Percentiles rank a stretch among this genome's conserved stretches.
Evolutionary conservation across 2,113 vertebrate species (phyloP).

Genomic region (Chrysochloris asiatica): DNA sequence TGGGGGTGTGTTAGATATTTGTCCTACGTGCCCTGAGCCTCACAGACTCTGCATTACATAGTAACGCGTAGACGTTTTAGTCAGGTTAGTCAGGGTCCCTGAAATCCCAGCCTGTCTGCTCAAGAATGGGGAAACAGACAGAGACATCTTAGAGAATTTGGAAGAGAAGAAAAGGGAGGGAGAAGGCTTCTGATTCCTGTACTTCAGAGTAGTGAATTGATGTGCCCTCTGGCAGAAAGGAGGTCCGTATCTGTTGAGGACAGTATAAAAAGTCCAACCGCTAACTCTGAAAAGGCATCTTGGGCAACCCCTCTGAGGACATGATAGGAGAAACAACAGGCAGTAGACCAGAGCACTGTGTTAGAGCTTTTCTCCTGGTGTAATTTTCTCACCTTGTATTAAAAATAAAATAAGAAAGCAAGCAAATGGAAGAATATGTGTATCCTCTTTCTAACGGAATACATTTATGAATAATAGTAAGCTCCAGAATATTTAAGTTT

Average conservation of each 20-base stretch:
- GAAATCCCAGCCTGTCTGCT: neutral
- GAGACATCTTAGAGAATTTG: neutral
- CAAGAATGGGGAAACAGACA: neutral
- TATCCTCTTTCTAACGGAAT: neutral
- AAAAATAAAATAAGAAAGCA: no score
- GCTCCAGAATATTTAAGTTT: neutral
- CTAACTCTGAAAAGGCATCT: neutral
- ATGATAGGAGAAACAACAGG: neutral
- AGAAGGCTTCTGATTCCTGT: neutral
- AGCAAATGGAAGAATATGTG: neutral
- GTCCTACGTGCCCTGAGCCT: neutral
- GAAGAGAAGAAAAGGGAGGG: neutral
- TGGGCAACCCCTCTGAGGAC: neutral
- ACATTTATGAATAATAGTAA: neutral
- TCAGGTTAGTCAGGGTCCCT: accelerated
- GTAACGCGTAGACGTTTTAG: neutral
- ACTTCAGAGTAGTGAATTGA: neutral
- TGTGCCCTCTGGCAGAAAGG: neutral
- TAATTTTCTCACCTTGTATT: neutral
- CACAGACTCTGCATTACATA: neutral
- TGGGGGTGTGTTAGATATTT: neutral
- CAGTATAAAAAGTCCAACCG: neutral
- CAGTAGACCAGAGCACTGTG: neutral
- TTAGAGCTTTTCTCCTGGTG: neutral
- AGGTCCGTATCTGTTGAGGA: neutral